Percentiles rank a stretch among this genome's conserved stretches.
These are phyloP conservation scores for Hemicordylus capensis DNA, from an alignment of 2,113 vertebrate species.

Conservation along the genomic window DNA sequence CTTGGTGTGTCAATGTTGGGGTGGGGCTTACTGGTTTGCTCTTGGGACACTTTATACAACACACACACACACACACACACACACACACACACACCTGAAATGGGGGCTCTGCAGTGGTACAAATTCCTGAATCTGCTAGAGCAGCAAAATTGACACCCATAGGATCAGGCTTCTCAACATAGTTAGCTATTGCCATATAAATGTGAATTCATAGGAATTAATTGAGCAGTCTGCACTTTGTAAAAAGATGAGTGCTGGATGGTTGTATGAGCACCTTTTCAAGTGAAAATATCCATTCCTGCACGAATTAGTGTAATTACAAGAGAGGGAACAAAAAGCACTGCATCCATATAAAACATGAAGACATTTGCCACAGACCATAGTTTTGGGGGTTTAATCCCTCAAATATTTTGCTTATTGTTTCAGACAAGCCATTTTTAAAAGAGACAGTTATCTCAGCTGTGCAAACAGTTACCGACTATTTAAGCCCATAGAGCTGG, in stretches of 20 bases:
- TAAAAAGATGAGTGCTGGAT: neutral
- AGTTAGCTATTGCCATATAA: neutral
- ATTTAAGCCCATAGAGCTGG: neutral
- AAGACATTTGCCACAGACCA: conserved; percentile 10
- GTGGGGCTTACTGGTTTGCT: too few relatives aligned
- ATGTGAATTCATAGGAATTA: neutral
- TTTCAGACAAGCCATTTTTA: conserved; percentile 22
- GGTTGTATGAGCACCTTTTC: neutral
- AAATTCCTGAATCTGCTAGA: neutral
- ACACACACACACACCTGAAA: too few relatives aligned
- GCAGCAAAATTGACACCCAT: neutral
- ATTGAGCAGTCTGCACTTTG: neutral
- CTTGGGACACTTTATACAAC: too few relatives aligned
- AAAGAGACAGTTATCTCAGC: conserved; percentile 15
- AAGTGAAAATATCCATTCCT: neutral
- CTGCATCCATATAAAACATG: neutral
- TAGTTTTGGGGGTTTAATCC: neutral
- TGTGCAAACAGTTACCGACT: neutral
- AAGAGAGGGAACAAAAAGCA: neutral
- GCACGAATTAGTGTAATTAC: neutral
- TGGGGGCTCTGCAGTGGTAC: too few relatives aligned
- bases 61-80: too few relatives aligned
- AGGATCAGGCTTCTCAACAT: neutral
- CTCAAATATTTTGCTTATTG: neutral
- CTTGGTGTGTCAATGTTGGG: too few relatives aligned